Evolutionary conservation across 2,888 invertebrate genomes (phyloP).

Genomic region (Elysia crispata): DNA sequence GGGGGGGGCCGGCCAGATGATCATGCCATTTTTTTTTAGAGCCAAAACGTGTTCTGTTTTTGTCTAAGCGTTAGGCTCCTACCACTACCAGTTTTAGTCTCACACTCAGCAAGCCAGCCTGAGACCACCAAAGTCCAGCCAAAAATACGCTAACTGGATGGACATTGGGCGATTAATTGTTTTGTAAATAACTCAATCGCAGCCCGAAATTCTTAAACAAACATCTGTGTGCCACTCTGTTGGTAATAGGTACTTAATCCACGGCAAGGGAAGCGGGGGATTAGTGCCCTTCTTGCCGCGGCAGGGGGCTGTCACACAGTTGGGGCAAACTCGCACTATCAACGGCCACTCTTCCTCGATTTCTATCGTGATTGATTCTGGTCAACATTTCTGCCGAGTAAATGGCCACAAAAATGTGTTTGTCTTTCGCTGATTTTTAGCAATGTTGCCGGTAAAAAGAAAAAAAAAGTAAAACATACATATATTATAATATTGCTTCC

Average conservation of each 20-base stretch:
- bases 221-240: constrained; percentile 14
- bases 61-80: neutral
- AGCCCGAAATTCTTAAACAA: neutral
- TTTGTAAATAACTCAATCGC: constrained; percentile 22
- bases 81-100: neutral
- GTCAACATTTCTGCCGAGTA: too few relatives aligned
- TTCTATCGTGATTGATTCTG: too few relatives aligned
- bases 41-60: neutral
- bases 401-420: too few relatives aligned
- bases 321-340: too few relatives aligned
- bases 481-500: too few relatives aligned
- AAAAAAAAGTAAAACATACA: too few relatives aligned
- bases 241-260: constrained; percentile 16
- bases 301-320: too few relatives aligned
- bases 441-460: too few relatives aligned
- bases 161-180: neutral
- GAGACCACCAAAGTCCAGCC: neutral
- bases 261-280: neutral
- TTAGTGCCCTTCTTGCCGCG: too few relatives aligned
- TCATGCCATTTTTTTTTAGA: neutral
- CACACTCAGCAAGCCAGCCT: neutral
- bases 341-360: too few relatives aligned
- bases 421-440: too few relatives aligned
- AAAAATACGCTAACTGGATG: too few relatives aligned
- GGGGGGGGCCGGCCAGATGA: neutral